Evolutionary conservation across 2,113 vertebrate genomes (phyloP), one percentile per base, ranked within the genome.

Genomic region (pig (Sus scrofa)): DNA sequence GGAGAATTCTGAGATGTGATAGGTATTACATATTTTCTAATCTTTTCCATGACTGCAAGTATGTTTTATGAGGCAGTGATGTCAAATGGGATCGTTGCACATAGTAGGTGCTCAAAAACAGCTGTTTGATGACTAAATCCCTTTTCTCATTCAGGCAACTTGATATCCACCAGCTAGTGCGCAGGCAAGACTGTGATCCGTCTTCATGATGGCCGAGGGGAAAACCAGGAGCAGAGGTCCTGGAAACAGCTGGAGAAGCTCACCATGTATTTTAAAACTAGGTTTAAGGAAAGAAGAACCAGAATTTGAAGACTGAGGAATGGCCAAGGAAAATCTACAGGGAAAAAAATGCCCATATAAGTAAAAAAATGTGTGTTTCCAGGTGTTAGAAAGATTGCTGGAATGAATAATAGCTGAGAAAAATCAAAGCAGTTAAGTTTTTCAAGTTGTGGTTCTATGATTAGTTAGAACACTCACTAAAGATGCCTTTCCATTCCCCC

Each of bases 211-310:
- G n/a, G 52, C 19, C 65, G 58, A 94, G 11, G 30, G 73, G 24
- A 60, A 93, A 96, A 92, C 73, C 52, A 94, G 54, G 30, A 74
- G n/a, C 63, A 84, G 60, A 94, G 67, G 79, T 30, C 52, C 32
- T 95, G 73, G 63, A 34, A 94, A 75, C 10, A 92, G 67, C 67
- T 3, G 0, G 60, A 78, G 70, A 87, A 74, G 34, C 8, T 77
- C 81, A 92, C 65, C 81, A 73, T 34, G 3, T 74, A 32, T 92
- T 86, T 86, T 34, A 92, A 89, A 87, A 39, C 9, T 6, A 86
- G 19, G 24, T 94, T 93, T 83, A 96, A 97, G 89, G 85, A 92
- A 93, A 96, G 88, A 85, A 92, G 27, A 96, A 93, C 37, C 24
- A 92, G 24, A 93, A 56, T 92, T 95, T 86, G 20, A 71, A 89